Evolutionary conservation across 2,888 invertebrate genomes (phyloP), one percentile per base, ranked within the genome.

Genomic region (Vesta saturnalis): DNA sequence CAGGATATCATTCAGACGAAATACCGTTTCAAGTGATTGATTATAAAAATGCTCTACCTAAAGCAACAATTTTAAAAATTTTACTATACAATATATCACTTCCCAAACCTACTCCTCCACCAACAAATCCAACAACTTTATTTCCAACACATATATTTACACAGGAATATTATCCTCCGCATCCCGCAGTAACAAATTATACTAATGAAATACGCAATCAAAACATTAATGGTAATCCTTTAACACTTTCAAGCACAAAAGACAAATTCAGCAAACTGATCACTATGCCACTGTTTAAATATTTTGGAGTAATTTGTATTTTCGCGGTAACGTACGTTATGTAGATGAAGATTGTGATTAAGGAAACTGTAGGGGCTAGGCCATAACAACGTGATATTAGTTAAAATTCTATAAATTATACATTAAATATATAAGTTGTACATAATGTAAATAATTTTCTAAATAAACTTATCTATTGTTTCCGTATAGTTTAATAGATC

Each of bases 1-100:
- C 49, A 10, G 74, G 73, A 3, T 73, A 72, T 52, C 68, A 73
- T 57, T 43, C 16, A 1, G 16, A 69, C 59, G 30, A 12, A 8
- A 49, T 67, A 10, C 5, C 52, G 8, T 72, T 72, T 60, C 46
- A 46, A 30, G 69, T 72, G 8, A 16, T 16, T 12, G 57, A 62
- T 12, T 49, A 56, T 18, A 60, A 21, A 43, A 21, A 39, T 10
- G 19, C 10, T 0, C 60, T 63, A 49, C 72, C 73, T 0, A 23
- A 62, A 49, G 60, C 67, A 18, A 62, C 56, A 19, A 49, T 21
- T 19, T 46, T 72, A 14, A 16, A 39, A 1, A 39, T 72, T 56
- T 12, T 18, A 10, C 19, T 72, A 12, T 22, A 23, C 16, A 62
- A 72, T 35, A 43, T 57, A 52, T 56, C 64, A n/a, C 15, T 60